Percentiles rank a stretch among this genome's conserved stretches.
phyloP scores from a whole-genome alignment of 2,888 invertebrate genomes.

The Neocrepidodera transversa region DNA sequence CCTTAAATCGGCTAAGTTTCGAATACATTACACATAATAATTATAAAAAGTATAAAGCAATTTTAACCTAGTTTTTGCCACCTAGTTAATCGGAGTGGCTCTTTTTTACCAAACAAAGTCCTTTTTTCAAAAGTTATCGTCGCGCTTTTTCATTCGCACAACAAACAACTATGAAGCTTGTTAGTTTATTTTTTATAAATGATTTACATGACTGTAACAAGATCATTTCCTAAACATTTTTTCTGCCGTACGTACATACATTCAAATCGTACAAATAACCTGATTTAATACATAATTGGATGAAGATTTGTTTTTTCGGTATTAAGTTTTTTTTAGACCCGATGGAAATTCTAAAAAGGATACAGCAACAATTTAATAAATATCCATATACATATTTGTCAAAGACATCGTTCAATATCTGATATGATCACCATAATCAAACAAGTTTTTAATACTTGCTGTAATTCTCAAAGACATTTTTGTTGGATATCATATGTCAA shows the following conservation, averaged over 20 bases:
- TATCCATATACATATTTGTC: no score
- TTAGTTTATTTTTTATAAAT: slow-evolving; percentile 52
- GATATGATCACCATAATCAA: no score
- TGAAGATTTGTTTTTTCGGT: background rate
- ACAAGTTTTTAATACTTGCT: no score
- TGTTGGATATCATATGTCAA: no score
- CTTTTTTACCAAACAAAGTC: slow-evolving; percentile 35
- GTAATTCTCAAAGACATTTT: no score
- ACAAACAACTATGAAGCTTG: slow-evolving; percentile 53
- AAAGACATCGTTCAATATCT: no score
- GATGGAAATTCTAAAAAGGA: no score
- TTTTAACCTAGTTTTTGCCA: slow-evolving; percentile 49
- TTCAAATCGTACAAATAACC: slow-evolving; percentile 39
- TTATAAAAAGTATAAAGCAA: slow-evolving; percentile 62
- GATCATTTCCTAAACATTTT: slow-evolving; percentile 50
- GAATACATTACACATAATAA: slow-evolving; percentile 46
- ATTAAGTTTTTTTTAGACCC: no score
- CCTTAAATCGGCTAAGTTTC: slow-evolving; percentile 54
- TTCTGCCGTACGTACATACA: slow-evolving; percentile 45
- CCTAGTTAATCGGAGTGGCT: slow-evolving; percentile 27
- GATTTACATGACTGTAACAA: slow-evolving; percentile 51
- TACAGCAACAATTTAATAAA: no score
- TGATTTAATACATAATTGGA: slow-evolving; percentile 14
- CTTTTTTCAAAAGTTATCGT: slow-evolving; percentile 30
- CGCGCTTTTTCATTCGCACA: slow-evolving; percentile 45